Base-by-base conservation (phyloP, 2,888 invertebrate genomes). In the Habrosyne pyritoides region DNA sequence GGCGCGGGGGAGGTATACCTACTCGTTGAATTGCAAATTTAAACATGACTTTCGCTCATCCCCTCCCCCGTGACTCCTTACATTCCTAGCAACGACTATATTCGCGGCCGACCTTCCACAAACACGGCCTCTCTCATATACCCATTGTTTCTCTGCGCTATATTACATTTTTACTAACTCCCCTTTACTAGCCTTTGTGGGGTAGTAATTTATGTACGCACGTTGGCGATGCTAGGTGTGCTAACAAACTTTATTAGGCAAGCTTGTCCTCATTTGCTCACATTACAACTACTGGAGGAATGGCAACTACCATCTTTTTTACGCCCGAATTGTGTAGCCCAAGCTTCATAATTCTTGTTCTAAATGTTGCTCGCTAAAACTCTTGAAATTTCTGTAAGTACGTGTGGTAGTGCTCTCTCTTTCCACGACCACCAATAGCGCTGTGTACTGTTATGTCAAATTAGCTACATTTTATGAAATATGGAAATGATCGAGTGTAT, bases 1-100 rank as follows among this genome's bases (percentile, higher is more conserved):
- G 68, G 57, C 59, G 68, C 61, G 70, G 68, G 30, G 71, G 68
- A 68, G 42, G 42, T 42, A 42, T 8, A n/a, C 12, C 10, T 61
- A 65, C 71, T 67, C 63, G 71, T 80, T 73, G 83, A 85, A 84
- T 84, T 82, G 85, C 85, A 84, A 86, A 86, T 86, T 84, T 85
- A 85, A 80, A 84, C 84, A 82, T 84, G 83, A 74, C 76, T 53
- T 59, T 61, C 63, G 55, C 60, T 61, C 56, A 47, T 56, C 56
- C 21, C 56, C 22, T 53, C 61, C 60, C 59, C 21, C 10, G 66
- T 54, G 51, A 56, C 50, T 53, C 53, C 53, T 61, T 61, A 55
- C 59, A 58, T 66, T 22, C 50, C 48, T 28, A 42, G 42, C 42
- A n/a, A 21, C 28, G 50, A 50, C 28, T 50, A 50, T 21, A 50